Conservation (phyloP, 2,797 vertebrate species). For the Gadopsis marmoratus region DNA sequence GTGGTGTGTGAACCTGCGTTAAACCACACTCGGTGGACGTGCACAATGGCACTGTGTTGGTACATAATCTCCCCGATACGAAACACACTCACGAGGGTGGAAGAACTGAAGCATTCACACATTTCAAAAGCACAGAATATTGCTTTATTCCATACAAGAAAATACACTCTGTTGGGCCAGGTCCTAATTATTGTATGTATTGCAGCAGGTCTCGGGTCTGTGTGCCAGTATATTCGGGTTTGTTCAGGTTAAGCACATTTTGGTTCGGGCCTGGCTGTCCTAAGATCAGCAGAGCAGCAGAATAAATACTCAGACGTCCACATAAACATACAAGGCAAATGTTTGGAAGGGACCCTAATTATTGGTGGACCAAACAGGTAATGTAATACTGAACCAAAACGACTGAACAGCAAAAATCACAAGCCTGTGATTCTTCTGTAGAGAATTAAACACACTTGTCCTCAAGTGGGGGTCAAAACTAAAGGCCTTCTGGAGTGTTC, state of each 20-base stretch:
- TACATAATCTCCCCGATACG: conserved; percentile 5
- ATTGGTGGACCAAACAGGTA: too few relatives aligned
- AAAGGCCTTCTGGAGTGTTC: neutral
- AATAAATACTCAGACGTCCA: too few relatives aligned
- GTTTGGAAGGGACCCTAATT: too few relatives aligned
- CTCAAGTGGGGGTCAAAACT: neutral
- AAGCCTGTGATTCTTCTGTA: neutral
- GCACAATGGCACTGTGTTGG: conserved; percentile 9
- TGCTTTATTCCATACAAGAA: neutral
- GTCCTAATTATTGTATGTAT: neutral
- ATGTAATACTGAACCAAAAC: too few relatives aligned
- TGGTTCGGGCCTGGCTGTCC: neutral
- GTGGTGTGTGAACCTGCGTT: conserved; percentile 29
- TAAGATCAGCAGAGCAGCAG: too few relatives aligned
- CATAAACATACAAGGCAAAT: too few relatives aligned
- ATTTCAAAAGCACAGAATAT: neutral
- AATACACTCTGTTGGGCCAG: neutral
- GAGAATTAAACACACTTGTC: neutral
- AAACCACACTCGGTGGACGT: neutral
- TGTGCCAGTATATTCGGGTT: neutral
- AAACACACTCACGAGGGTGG: neutral
- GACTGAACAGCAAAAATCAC: too few relatives aligned
- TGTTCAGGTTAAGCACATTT: neutral
- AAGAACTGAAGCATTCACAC: neutral
- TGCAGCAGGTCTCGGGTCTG: neutral